Conservation (phyloP, 2,797 vertebrate species). For the Dromococcyx pavoninus region DNA sequence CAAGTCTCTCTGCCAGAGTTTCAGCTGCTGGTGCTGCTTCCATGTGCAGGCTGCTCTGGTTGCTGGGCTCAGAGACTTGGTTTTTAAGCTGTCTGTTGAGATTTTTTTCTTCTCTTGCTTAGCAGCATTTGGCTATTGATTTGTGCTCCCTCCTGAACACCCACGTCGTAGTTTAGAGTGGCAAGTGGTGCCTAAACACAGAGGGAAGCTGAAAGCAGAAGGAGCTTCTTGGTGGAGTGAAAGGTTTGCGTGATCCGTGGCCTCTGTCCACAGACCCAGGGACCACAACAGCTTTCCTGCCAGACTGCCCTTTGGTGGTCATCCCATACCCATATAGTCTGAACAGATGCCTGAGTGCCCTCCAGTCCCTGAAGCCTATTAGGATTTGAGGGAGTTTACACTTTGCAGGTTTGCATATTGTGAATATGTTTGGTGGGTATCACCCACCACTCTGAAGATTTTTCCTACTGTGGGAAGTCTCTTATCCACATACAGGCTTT, state of each 20-base stretch:
- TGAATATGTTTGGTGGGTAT: neutral
- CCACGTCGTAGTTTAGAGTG: neutral
- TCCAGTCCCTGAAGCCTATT: neutral
- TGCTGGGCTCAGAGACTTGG: neutral
- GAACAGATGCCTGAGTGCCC: neutral
- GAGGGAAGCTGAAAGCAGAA: neutral
- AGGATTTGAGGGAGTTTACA: neutral
- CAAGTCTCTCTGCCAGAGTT: slow-evolving; percentile 2
- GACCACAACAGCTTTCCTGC: neutral
- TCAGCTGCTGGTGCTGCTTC: slow-evolving; percentile 35
- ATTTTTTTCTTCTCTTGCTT: neutral
- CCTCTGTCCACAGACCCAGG: neutral
- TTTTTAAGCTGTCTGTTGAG: neutral
- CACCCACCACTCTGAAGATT: neutral
- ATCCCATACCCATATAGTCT: neutral
- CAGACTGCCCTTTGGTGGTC: neutral
- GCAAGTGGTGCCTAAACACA: neutral
- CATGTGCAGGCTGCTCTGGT: neutral
- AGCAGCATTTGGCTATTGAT: neutral
- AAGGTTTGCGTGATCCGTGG: neutral
- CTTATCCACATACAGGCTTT: rapidly evolving
- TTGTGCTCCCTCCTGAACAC: neutral
- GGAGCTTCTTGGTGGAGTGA: neutral
- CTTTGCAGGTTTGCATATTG: rapidly evolving
- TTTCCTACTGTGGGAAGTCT: neutral